Evolutionary conservation across 2,113 vertebrate species (phyloP).

Genomic region (Lonchura striata): DNA sequence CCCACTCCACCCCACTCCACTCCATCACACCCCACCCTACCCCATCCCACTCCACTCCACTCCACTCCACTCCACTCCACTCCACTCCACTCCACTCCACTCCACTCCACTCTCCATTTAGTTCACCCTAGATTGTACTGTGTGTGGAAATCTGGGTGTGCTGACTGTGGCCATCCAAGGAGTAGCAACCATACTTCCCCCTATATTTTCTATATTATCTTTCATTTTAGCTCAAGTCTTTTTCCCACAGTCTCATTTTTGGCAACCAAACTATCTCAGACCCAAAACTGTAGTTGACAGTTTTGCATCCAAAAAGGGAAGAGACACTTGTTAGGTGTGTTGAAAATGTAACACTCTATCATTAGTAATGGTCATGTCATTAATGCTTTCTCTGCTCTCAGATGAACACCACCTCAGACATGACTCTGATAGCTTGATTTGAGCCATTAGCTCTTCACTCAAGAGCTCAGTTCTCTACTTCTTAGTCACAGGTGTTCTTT

Average conservation of each 20-base stretch:
- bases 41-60: neutral
- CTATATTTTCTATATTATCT: neutral
- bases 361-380: neutral
- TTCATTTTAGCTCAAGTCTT: neutral
- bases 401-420: neutral
- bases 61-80: neutral
- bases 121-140: neutral
- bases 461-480: neutral
- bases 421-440: neutral
- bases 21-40: neutral
- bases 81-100: neutral
- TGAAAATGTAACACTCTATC: neutral
- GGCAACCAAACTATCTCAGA: neutral
- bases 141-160: neutral
- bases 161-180: neutral
- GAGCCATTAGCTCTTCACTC: neutral
- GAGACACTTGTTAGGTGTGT: neutral
- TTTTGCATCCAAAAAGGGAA: neutral
- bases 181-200: neutral
- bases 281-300: neutral
- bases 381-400: neutral
- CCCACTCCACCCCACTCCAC: neutral
- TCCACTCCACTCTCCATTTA: neutral
- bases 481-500: fast-evolving
- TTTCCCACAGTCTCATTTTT: neutral